Base-by-base conservation (phyloP, 2,113 vertebrate genomes). In the Phocoena phocoena region DNA sequence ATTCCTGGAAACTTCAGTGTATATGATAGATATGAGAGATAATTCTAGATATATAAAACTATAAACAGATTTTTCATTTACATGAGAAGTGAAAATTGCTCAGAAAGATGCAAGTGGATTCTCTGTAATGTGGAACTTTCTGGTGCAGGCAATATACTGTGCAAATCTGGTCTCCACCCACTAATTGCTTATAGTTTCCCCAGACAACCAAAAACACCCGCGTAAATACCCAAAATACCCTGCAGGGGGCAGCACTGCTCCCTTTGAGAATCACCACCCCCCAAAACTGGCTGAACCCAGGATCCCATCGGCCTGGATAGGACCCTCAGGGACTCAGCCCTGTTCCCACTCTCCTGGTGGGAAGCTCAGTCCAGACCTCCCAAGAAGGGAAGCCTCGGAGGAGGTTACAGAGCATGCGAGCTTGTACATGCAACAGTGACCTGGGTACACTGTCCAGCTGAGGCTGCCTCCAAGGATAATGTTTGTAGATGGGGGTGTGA, bases 391-490 rank as follows among this genome's bases (percentile, higher is more conserved):
- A 18, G 33, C 38, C 17, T 70, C 71, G 4, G 67, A 67, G 53
- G 63, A 62, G 28, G 21, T 58, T 41, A 33, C 28, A 63, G 55
- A 18, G 31, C 79, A n/a, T 1, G 73, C 11, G 25, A 60, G 70
- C n/a, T 86, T 87, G 41, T 25, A 62, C 58, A 0, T 4, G 41
- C 68, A 20, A 53, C 38, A 76, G 93, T 55, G 85, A 63, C 77
- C 58, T 68, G 44, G 71, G 33, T 14, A 4, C 2, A 11, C 70
- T 60, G 21, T 62, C 58, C 70, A 67, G 84, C 31, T 13, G n/a
- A 97, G 33, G 63, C 89, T 62, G 81, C 41, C 79, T 95, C 89
- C 95, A 97, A 98, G 79, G 80, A 97, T 91, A 97, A 98, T 93
- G 81, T 97, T 98, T 97, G 50, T 41, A 70, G 41, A 62, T 28